These are phyloP conservation scores for Neogobius melanostomus DNA, from an alignment of 2,113 vertebrate species.

Conservation along the genomic window DNA sequence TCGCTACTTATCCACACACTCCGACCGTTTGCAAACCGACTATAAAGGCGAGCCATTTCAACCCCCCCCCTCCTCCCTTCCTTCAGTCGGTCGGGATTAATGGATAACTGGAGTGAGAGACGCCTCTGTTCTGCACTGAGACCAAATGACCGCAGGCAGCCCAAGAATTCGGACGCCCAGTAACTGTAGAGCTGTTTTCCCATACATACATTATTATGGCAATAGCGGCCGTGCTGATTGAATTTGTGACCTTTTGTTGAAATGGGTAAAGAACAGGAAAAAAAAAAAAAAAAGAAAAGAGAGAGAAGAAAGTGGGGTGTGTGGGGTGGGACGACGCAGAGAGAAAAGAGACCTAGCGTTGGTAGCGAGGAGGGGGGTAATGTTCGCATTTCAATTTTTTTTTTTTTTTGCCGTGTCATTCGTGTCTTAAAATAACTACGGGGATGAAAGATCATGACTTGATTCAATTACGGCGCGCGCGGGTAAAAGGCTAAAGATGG, in stretches of 20 bases:
- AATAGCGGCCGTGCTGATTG: conserved; percentile 76
- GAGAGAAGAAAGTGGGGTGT: neutral
- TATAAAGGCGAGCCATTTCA: no score
- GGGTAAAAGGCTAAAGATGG: conserved; percentile 69
- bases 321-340: neutral
- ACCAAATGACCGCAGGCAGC: conserved; percentile 77
- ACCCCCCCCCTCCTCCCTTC: neutral
- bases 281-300: conserved; percentile 25
- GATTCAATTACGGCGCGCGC: conserved; percentile 71
- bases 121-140: conserved; percentile 69
- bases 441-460: conserved; percentile 78
- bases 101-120: conserved; percentile 69
- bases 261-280: conserved; percentile 52
- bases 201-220: conserved; percentile 79
- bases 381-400: conserved; percentile 70
- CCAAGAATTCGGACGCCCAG: conserved; percentile 71
- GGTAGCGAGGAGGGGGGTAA: conserved; percentile 19
- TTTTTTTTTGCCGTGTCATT: conserved; percentile 73
- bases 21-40: neutral
- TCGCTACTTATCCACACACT: no score
- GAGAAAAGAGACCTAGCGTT: conserved; percentile 3
- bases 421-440: conserved; percentile 77
- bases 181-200: conserved; percentile 69
- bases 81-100: conserved; percentile 60
- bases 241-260: conserved; percentile 83